Percentiles rank a stretch among this genome's conserved stretches.
Conservation (phyloP, 1,140 invertebrate genomes). For the Campoletis sonorensis region DNA sequence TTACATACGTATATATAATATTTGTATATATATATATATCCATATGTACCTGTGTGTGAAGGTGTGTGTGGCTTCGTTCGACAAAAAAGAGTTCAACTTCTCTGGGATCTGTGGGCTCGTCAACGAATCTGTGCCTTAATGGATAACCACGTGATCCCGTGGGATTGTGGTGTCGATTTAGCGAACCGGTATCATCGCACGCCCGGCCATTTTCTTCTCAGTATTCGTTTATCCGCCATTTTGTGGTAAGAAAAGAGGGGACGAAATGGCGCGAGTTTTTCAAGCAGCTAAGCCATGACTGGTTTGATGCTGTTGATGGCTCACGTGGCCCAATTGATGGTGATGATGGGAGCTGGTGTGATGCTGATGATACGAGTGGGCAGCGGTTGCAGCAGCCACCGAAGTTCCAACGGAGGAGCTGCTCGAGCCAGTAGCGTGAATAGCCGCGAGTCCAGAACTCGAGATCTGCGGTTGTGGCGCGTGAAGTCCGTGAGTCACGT, state of each 20-base stretch:
- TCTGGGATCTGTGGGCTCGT: conserved; percentile 40
- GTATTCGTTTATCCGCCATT: not conserved
- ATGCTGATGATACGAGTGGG: conserved; percentile 51
- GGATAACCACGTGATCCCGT: no score
- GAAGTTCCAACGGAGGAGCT: conserved; percentile 28
- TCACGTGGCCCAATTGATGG: conserved; percentile 71
- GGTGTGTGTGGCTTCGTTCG: conserved; percentile 15
- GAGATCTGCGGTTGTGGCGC: conserved; percentile 67
- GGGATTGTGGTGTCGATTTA: no score
- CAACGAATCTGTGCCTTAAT: no score
- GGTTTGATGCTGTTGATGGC: conserved; percentile 71
- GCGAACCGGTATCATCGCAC: not conserved
- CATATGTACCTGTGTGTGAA: conserved; percentile 42
- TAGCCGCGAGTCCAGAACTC: conserved; percentile 49
- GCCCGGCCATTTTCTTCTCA: not conserved
- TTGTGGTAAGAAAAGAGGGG: not conserved
- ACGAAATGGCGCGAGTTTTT: conserved; percentile 7
- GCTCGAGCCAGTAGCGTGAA: conserved; percentile 24
- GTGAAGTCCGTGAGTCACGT: conserved; percentile 67
- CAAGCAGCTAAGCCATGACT: conserved; percentile 72
- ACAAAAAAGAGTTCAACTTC: conserved; percentile 28
- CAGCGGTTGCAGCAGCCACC: conserved; percentile 53
- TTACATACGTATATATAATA: conserved; percentile 44
- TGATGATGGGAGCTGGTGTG: conserved; percentile 64
- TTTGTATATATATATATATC: no score